phyloP scores from a whole-genome alignment of 2,113 vertebrate species.

The Gallinago undulata region DNA sequence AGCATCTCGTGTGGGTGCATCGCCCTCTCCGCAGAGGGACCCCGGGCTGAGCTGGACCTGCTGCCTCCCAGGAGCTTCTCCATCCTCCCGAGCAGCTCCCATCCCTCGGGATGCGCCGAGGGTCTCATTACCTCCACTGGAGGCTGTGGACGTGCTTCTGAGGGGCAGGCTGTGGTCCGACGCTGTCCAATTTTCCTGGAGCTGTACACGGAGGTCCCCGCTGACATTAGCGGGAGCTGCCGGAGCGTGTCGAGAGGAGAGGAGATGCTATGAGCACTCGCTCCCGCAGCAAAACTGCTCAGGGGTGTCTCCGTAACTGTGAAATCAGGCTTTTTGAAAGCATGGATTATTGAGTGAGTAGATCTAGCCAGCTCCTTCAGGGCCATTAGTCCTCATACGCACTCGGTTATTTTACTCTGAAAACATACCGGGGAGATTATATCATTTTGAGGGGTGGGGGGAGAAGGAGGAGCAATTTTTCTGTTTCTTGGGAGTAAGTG shows the following conservation, averaged over 20 bases:
- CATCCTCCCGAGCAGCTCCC: neutral
- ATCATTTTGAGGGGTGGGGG: neutral
- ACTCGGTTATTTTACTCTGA: slow-evolving; percentile 18
- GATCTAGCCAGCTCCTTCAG: slow-evolving; percentile 45
- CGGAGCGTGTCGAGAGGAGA: slow-evolving; percentile 13
- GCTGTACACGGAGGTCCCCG: slow-evolving; percentile 13
- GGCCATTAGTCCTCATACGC: slow-evolving; percentile 32
- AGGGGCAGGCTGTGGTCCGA: slow-evolving; percentile 14
- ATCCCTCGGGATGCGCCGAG: neutral
- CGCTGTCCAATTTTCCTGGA: slow-evolving; percentile 39
- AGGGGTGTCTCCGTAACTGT: slow-evolving; percentile 46
- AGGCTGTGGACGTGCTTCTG: neutral
- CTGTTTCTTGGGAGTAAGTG: neutral
- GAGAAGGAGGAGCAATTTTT: neutral
- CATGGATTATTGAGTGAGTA: slow-evolving; percentile 56
- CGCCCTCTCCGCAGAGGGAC: accelerated
- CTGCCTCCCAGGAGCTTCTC: neutral
- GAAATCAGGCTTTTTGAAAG: slow-evolving; percentile 55
- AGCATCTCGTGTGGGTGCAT: neutral
- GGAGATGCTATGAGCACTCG: neutral
- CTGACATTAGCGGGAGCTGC: slow-evolving; percentile 44
- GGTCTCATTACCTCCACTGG: slow-evolving; percentile 11
- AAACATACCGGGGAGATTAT: neutral
- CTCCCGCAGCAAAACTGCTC: slow-evolving; percentile 21
- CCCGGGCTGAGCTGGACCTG: neutral